Conservation (phyloP, 92 coral and sea anemone species). For the Desmophyllum pertusum region DNA sequence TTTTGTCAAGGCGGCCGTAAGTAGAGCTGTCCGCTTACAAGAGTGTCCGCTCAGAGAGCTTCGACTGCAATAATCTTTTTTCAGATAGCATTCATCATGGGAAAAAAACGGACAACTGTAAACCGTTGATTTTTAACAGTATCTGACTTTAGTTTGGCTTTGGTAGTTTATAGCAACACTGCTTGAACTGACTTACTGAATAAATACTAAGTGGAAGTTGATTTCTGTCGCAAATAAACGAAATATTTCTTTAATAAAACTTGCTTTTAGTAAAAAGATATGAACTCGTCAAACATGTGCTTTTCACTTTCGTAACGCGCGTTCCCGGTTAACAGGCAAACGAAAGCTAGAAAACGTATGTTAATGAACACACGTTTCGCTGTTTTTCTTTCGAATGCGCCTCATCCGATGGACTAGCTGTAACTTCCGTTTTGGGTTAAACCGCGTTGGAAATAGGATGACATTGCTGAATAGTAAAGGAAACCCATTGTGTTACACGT, state of each 20-base stretch:
- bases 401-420: neutral
- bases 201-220: neutral
- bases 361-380: neutral
- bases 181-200: neutral
- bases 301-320: constrained; percentile 48
- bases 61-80: neutral
- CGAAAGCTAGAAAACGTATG: neutral
- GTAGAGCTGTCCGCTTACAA: no score
- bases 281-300: constrained; percentile 11
- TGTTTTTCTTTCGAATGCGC: constrained; percentile 30
- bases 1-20: no score
- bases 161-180: neutral
- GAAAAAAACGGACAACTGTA: neutral
- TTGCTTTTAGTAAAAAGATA: neutral
- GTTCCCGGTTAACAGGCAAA: neutral
- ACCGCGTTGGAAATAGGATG: neutral
- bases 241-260: neutral
- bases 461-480: neutral
- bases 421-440: constrained; percentile 6
- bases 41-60: no score
- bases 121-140: neutral
- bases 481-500: neutral
- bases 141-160: neutral
- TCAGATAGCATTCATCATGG: neutral
- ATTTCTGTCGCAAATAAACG: neutral